Evolutionary conservation across 2,797 vertebrate species (phyloP).

Genomic region (Alectoris magna): DNA sequence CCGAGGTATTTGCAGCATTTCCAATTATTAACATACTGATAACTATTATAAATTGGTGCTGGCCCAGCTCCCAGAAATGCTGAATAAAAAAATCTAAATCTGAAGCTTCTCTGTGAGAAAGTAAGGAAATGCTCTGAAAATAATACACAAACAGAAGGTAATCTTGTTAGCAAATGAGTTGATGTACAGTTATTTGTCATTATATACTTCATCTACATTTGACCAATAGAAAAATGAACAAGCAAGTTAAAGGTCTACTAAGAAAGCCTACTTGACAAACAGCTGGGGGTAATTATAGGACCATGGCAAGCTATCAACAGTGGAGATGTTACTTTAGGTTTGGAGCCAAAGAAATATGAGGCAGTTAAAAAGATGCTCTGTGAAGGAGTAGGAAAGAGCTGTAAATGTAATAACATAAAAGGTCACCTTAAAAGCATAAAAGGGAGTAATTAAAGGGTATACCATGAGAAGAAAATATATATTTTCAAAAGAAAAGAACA

Average conservation of each 20-base stretch:
- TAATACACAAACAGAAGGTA: not conserved
- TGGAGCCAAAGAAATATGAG: not conserved
- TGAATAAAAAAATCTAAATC: not conserved
- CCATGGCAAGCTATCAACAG: not conserved
- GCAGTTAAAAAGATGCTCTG: not conserved
- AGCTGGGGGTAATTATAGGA: conserved; percentile 8
- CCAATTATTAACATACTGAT: not conserved
- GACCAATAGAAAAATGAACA: not conserved
- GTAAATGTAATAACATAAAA: not conserved
- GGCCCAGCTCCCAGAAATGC: not conserved
- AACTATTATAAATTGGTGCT: not conserved
- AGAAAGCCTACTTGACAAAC: not conserved
- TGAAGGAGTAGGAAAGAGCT: not conserved
- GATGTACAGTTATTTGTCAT: not conserved
- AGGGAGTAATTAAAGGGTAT: not conserved
- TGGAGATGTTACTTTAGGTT: conserved; percentile 38
- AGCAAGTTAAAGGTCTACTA: not conserved
- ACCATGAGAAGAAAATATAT: not conserved
- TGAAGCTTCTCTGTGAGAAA: not conserved
- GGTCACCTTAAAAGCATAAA: not conserved
- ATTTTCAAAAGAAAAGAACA: not conserved
- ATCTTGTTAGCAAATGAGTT: not conserved
- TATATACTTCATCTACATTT: not conserved
- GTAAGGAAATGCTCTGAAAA: not conserved
- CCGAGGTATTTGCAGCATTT: not conserved